Evolutionary conservation across 2,113 vertebrate species (phyloP), one percentile per base, ranked within the genome.

Genomic region (Gavialis gangeticus): DNA sequence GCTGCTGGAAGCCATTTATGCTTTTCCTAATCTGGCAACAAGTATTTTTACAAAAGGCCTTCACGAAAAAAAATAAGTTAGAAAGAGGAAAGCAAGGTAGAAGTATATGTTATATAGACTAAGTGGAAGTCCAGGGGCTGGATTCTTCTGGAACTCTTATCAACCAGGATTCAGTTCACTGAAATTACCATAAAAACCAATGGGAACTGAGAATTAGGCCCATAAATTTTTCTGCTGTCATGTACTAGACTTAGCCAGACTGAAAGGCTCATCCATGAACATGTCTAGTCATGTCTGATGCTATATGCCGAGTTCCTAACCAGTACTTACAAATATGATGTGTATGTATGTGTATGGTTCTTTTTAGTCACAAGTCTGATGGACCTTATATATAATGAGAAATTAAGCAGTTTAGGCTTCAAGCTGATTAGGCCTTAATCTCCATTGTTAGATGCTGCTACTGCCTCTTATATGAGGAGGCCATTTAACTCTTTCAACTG

Each of bases 201-300:
- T 1, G 0, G 24, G 24, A 78, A n/a, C 17, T 88, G 69, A 84
- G 81, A 92, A 91, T 85, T 30, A 76, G 55, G 17, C 25, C 63
- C 58, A 57, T 67, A 60, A n/a, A 1, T 24, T 46, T 75, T 60
- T 94, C 30, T 19, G 21, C 30, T 27, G 18, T 28, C 16, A 19
- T 28, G 19, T 30, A 75, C 30, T 12, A 18, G 14, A 75, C 54
- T 77, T 85, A 60, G 76, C 46, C n/a, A 28, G 27, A 25, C 10
- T 71, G 77, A 66, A 28, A 76, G 71, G 25, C 6, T 89, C n/a
- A 18, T 15, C 80, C 73, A 11, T 86, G 66, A 88, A 83, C 62
- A 60, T 69, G 76, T 82, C 55, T 95, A 83, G 17, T 93, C 63
- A 56, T 91, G 66, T 93, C 55, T 76, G 69, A 92, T 28, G 54